phyloP scores from a whole-genome alignment of 2,113 vertebrate genomes.

The Trematocara stigmaticum region DNA sequence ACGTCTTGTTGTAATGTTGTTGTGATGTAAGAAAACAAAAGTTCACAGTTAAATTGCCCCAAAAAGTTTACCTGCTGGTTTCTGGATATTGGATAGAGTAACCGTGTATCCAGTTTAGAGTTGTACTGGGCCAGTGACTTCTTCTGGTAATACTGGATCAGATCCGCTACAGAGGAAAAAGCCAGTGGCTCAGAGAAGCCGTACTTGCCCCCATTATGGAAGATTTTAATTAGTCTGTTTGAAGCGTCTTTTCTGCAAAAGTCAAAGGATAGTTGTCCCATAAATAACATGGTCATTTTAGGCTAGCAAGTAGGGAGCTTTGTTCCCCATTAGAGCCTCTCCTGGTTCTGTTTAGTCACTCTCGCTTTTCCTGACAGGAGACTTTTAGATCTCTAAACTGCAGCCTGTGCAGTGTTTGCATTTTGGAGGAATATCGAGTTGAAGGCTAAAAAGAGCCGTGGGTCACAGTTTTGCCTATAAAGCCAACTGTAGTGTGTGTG shows the following conservation, averaged over 20 bases:
- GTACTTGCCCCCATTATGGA: slow-evolving; percentile 87
- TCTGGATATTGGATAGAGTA: slow-evolving; percentile 91
- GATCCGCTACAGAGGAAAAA: slow-evolving; percentile 90
- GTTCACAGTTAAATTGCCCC: background rate
- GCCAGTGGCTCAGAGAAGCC: slow-evolving; percentile 95
- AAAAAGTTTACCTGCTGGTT: slow-evolving; percentile 83
- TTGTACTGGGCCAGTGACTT: slow-evolving; percentile 95
- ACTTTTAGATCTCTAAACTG: background rate
- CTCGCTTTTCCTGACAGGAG: background rate
- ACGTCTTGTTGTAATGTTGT: background rate
- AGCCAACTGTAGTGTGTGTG: background rate
- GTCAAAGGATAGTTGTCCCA: background rate
- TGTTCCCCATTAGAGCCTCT: background rate
- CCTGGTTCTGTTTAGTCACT: background rate
- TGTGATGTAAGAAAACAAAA: background rate
- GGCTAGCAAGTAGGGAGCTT: background rate
- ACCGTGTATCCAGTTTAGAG: slow-evolving; percentile 90
- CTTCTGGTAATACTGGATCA: slow-evolving; percentile 92
- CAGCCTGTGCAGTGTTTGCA: background rate
- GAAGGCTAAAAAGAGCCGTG: background rate
- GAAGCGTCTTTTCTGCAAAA: slow-evolving; percentile 92
- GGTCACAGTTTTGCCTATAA: background rate
- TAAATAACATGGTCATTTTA: background rate
- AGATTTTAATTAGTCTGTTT: slow-evolving; percentile 97
- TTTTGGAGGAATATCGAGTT: background rate